These are phyloP conservation scores for Homalodisca vitripennis DNA, from an alignment of 1,140 invertebrate genomes.

Conservation along the genomic window DNA sequence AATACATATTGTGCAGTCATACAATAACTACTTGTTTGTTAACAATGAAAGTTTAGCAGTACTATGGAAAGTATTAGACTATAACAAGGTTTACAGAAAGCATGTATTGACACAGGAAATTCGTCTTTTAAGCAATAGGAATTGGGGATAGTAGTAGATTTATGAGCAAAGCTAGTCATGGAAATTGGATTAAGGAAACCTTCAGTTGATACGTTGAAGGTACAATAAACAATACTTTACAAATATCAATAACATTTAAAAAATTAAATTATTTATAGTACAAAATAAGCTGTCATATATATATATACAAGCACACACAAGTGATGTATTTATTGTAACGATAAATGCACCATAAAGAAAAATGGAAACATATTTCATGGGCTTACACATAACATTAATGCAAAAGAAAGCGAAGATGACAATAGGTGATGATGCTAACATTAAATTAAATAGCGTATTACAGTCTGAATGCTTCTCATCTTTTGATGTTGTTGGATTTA, in stretches of 20 bases:
- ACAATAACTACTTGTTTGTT: too few relatives aligned
- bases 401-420: constrained; percentile 1
- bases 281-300: background rate
- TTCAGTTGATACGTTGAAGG: background rate
- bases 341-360: background rate
- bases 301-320: constrained; percentile 1
- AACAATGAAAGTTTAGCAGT: too few relatives aligned
- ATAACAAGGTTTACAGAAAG: too few relatives aligned
- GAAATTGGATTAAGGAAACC: background rate
- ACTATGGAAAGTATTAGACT: too few relatives aligned
- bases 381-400: background rate
- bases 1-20: too few relatives aligned
- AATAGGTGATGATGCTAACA: background rate
- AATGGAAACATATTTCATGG: background rate
- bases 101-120: too few relatives aligned
- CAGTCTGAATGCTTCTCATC: background rate
- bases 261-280: background rate
- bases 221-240: background rate
- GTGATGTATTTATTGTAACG: background rate
- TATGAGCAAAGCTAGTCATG: background rate
- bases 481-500: background rate
- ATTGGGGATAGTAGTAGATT: background rate
- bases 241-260: background rate
- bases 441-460: background rate
- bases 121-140: background rate